Percentiles rank a stretch among this genome's conserved stretches.
Conservation (phyloP, 2,113 vertebrate genomes). For the Microcebus ravelobensis region DNA sequence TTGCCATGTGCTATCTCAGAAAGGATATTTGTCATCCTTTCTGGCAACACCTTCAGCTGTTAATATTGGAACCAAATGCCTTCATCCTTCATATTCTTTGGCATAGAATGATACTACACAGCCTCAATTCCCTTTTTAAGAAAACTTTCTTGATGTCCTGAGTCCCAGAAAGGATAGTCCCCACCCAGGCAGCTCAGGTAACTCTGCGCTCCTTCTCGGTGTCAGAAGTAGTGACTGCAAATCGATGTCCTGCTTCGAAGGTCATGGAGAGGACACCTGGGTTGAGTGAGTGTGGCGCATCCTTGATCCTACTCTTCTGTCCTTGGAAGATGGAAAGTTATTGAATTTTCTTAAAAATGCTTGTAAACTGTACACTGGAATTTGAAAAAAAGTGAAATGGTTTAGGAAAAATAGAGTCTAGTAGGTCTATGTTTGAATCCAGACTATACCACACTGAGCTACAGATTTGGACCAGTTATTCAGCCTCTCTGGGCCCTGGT, state of each 20-base stretch:
- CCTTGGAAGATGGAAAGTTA: neutral
- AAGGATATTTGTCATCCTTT: neutral
- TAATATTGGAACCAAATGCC: constrained; percentile 20
- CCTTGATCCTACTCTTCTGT: neutral
- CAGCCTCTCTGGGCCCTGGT: neutral
- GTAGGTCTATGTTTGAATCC: neutral
- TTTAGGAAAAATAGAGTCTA: neutral
- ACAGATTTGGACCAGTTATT: accelerated
- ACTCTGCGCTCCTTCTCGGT: neutral
- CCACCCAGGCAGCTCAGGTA: neutral
- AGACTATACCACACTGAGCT: neutral
- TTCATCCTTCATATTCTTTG: neutral
- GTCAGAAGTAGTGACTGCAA: neutral
- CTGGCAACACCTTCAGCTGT: neutral
- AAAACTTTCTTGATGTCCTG: neutral
- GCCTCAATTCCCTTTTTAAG: neutral
- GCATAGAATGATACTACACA: neutral
- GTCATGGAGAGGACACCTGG: neutral
- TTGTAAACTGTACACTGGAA: neutral
- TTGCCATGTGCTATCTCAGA: neutral
- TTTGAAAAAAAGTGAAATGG: neutral
- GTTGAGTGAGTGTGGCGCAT: neutral
- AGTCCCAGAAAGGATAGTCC: neutral
- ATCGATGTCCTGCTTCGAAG: neutral
- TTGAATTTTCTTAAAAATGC: neutral